A percentile compares a stretch with the other conserved stretches of the same genome.
Conservation (phyloP, 2,113 vertebrate genomes). For the Tautogolabrus adspersus region DNA sequence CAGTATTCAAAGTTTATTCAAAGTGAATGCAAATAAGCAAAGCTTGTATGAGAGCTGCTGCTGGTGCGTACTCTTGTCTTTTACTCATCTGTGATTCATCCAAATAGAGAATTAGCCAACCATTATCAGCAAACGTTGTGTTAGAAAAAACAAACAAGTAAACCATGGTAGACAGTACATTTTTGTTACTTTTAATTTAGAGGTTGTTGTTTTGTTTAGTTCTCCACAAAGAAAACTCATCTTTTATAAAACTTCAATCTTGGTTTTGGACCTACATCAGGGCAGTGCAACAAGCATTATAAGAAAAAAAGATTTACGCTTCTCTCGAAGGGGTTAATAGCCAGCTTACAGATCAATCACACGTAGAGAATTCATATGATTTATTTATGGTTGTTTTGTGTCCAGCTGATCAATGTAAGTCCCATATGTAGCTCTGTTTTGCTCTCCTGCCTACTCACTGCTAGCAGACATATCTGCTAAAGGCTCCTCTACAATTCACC, state of each 20-base stretch:
- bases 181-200: too few relatives aligned
- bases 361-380: not conserved
- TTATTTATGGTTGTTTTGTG: not conserved
- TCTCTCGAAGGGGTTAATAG: too few relatives aligned
- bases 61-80: not conserved
- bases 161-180: not conserved
- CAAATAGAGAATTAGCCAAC: too few relatives aligned
- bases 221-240: not conserved
- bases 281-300: not conserved
- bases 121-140: not conserved
- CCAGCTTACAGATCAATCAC: too few relatives aligned
- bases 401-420: not conserved
- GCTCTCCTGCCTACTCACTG: not conserved
- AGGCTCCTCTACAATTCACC: not conserved
- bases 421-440: not conserved
- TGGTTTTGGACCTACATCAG: too few relatives aligned
- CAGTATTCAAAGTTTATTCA: slow-evolving; percentile 47
- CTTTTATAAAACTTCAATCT: too few relatives aligned
- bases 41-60: not conserved
- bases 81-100: slow-evolving; percentile 5
- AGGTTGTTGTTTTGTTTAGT: not conserved
- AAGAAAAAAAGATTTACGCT: too few relatives aligned
- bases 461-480: not conserved
- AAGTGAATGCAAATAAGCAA: slow-evolving; percentile 48
- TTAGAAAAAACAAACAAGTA: not conserved